Conservation (phyloP, 2,113 vertebrate genomes). For the Labeo rohita region DNA sequence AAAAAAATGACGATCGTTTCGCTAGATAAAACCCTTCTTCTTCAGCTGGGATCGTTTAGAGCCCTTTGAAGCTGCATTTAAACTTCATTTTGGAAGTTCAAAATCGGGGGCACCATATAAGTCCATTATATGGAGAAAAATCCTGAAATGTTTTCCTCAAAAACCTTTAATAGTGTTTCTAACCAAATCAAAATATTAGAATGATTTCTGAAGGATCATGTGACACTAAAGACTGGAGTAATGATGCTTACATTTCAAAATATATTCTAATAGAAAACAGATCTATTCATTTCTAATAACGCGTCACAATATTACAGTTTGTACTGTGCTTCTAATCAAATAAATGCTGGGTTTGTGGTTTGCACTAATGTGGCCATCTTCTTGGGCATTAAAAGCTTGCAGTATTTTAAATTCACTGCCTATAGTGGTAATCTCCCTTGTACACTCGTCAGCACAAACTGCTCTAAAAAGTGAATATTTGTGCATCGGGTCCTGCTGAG, state of each 20-base stretch:
- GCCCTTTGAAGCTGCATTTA: too few species aligned
- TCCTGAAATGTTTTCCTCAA: too few species aligned
- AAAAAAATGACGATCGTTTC: too few species aligned
- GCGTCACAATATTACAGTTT: not conserved
- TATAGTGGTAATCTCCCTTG: not conserved
- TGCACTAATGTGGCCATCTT: not conserved
- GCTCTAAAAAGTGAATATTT: not conserved
- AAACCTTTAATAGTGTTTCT: not conserved
- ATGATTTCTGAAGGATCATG: not conserved
- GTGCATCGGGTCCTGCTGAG: conserved; percentile 17
- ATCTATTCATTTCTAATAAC: not conserved
- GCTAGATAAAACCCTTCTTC: too few species aligned
- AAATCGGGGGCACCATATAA: too few species aligned
- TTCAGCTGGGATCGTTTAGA: too few species aligned
- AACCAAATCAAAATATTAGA: not conserved
- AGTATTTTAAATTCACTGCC: not conserved
- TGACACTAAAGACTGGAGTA: not conserved
- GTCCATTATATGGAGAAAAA: too few species aligned
- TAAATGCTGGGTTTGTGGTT: not conserved
- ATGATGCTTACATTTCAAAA: not conserved
- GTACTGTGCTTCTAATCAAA: not conserved
- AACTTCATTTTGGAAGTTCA: too few species aligned
- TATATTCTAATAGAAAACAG: not conserved
- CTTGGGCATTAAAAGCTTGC: not conserved
- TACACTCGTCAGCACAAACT: not conserved